Percentiles rank a stretch among this genome's conserved stretches.
Evolutionary conservation across 2,113 vertebrate genomes (phyloP).

Genomic region (Hoplias malabaricus): DNA sequence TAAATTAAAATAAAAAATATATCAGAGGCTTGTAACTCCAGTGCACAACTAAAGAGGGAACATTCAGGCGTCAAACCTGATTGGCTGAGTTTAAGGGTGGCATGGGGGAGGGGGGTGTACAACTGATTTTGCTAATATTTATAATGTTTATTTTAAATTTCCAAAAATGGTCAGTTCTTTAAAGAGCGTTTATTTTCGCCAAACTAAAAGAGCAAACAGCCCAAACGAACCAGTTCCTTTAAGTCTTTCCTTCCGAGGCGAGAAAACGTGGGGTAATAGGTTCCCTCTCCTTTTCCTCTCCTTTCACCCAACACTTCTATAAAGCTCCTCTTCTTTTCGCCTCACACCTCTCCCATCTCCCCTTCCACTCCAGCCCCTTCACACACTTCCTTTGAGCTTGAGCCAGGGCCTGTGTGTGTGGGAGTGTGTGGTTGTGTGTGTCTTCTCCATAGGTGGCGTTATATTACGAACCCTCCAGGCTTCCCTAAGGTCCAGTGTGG

Average conservation of each 20-base stretch:
- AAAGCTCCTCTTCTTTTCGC: conserved; percentile 29
- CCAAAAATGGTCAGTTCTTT: too few relatives aligned
- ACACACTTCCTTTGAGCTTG: conserved; percentile 49
- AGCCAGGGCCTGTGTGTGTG: conserved; percentile 21
- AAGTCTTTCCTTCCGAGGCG: conserved; percentile 2
- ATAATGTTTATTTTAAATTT: too few relatives aligned
- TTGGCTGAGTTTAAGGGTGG: too few relatives aligned
- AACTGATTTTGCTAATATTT: too few relatives aligned
- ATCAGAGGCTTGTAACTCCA: not conserved
- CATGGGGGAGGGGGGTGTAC: too few relatives aligned
- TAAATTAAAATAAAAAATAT: too few relatives aligned
- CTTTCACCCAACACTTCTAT: conserved; percentile 1
- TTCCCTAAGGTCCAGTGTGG: conserved; percentile 43
- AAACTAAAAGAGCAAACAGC: not conserved
- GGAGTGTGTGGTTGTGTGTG: conserved; percentile 18
- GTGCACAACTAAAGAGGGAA: not conserved
- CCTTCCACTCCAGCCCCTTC: conserved; percentile 35
- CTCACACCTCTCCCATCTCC: conserved; percentile 1
- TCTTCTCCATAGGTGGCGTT: conserved; percentile 46
- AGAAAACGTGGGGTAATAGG: not conserved
- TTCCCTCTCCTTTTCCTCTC: not conserved
- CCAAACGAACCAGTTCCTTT: not conserved
- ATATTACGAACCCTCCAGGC: conserved; percentile 5
- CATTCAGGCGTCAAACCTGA: not conserved
- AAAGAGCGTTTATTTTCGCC: not conserved